A percentile compares a stretch with the other conserved stretches of the same genome.
These are phyloP conservation scores for Achroia grisella DNA, from an alignment of 1,140 invertebrate genomes.

Conservation along the genomic window DNA sequence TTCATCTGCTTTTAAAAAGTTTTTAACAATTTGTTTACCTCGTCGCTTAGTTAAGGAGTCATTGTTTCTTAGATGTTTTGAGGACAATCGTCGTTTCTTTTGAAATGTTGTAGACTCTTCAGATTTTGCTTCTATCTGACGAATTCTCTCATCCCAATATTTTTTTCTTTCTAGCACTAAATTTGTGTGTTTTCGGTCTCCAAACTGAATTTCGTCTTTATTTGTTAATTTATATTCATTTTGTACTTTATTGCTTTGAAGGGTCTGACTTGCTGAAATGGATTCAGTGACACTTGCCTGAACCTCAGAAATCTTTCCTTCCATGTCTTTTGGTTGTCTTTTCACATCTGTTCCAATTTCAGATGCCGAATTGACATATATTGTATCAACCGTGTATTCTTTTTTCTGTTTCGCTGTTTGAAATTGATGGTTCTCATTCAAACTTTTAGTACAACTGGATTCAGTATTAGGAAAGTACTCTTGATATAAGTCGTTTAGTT, in stretches of 20 bases:
- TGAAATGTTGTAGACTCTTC: constrained; percentile 46
- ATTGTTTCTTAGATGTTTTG: constrained; percentile 50
- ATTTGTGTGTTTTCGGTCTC: constrained; percentile 38
- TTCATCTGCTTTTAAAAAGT: constrained; percentile 41
- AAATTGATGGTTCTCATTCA: constrained; percentile 23
- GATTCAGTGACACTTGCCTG: constrained; percentile 70
- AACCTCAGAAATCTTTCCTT: constrained; percentile 72
- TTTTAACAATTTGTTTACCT: constrained; percentile 61
- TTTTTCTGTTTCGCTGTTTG: constrained; percentile 20
- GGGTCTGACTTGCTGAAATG: constrained; percentile 68
- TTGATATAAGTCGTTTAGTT: constrained; percentile 54
- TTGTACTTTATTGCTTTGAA: constrained; percentile 32
- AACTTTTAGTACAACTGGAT: constrained; percentile 16
- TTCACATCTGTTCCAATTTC: constrained; percentile 68
- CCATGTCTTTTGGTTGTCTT: constrained; percentile 46
- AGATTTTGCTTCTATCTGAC: constrained; percentile 51
- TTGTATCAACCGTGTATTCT: constrained; percentile 27
- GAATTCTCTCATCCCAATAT: constrained; percentile 71
- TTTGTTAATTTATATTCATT: constrained; percentile 3
- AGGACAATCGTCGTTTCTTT: constrained; percentile 40
- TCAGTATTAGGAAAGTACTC: constrained; percentile 43
- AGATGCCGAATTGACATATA: constrained; percentile 70
- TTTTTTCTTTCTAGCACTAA: constrained; percentile 69
- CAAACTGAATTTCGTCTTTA: constrained; percentile 41
- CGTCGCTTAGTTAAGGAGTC: constrained; percentile 65